Evolutionary conservation across 2,888 invertebrate genomes (phyloP), one percentile per base, ranked within the genome.

Genomic region (Iphiclides podalirius): DNA sequence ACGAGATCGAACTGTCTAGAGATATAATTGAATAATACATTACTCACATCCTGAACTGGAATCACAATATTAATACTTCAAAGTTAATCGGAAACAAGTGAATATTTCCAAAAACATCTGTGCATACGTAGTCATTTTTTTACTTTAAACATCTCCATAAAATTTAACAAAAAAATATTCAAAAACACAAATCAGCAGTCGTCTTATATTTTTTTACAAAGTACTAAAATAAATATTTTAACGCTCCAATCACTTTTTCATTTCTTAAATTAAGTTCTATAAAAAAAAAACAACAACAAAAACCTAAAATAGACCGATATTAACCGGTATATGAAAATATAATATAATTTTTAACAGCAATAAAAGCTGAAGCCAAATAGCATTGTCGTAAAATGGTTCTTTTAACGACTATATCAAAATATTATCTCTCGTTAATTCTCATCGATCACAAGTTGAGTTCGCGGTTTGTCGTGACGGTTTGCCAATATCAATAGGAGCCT

Each of bases 381-480:
- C 54, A 64, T 71, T 63, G 67, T 64, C 62, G 64, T 58, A 69
- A 64, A 66, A 64, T 58, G 1, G 57, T 57, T 53, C 41, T 41
- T 40, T 47, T 47, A 34, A 42, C 16, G 42, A 34, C 35, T 57
- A 53, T 59, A 62, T 53, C 67, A 74, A 73, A 75, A 74, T 73
- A 75, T 72, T 52, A 64, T 70, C 56, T 54, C 12, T 31, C 1
- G n/a, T 31, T 12, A 12, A 31, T n/a, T 47, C 4, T 45, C 14
- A 9, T 31, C 14, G 38, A 42, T 23, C 66, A 67, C 56, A 67
- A 64, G 63, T 63, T 61, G 62, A 52, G 56, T 54, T 26, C 39
- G 45, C 67, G 53, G 70, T 77, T 74, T 60, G 82, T 84, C 83
- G 88, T 86, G 87, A 73, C 64, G 86, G 89, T 87, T 88, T 89